Conservation (phyloP, 2,888 invertebrate species). For the Lasioglossum villosulum region DNA sequence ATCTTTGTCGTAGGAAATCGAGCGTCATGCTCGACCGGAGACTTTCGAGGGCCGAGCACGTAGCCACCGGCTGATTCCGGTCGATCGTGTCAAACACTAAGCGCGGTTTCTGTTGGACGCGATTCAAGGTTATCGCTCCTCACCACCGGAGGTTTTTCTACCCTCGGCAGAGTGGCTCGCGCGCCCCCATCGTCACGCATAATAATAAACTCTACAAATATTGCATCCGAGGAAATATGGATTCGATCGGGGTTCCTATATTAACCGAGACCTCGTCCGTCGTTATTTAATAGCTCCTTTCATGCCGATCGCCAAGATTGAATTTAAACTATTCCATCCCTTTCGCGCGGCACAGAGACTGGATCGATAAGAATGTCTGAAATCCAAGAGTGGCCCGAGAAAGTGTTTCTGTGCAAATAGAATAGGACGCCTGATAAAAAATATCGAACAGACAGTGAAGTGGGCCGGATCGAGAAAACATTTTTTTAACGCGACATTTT, state of each 20-base stretch:
- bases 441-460: too few species aligned
- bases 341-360: neutral
- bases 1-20: conserved; percentile 82
- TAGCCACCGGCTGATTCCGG: conserved; percentile 70
- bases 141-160: neutral
- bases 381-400: too few species aligned
- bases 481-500: too few species aligned
- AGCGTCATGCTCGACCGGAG: conserved; percentile 77
- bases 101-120: conserved; percentile 62
- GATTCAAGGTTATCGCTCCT: conserved; percentile 50
- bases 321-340: neutral
- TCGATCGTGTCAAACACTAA: conserved; percentile 74
- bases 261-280: neutral
- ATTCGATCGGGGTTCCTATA: neutral
- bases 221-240: neutral
- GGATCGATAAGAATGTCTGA: neutral
- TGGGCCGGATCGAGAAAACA: too few species aligned
- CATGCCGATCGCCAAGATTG: neutral
- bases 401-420: too few species aligned
- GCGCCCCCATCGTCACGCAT: neutral
- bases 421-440: too few species aligned
- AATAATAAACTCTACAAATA: conserved; percentile 20
- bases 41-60: conserved; percentile 70
- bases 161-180: conserved; percentile 5
- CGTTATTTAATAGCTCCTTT: neutral